These are phyloP conservation scores for Apantesis nais DNA, from an alignment of 2,888 invertebrate genomes.

Conservation along the genomic window DNA sequence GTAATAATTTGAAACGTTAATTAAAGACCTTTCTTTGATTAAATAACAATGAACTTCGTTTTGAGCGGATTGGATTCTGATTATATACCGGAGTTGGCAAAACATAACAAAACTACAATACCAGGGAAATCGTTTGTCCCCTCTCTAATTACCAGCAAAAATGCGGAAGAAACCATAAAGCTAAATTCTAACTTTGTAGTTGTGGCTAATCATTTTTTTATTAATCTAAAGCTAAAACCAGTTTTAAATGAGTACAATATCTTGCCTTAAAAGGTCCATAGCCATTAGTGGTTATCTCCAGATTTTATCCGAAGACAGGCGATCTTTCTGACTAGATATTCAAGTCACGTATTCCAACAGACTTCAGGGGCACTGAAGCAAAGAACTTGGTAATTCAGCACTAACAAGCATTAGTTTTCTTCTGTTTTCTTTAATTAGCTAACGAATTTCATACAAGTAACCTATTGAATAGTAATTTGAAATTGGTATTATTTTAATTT, in stretches of 20 bases:
- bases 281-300: background rate
- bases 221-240: background rate
- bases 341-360: conserved; percentile 12
- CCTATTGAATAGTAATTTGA: background rate
- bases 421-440: conserved; percentile 9
- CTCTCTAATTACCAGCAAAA: too few relatives aligned
- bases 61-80: too few relatives aligned
- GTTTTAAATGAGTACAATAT: background rate
- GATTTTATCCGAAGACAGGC: background rate
- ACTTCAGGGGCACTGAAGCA: background rate
- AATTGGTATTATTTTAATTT: background rate
- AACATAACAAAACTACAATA: too few relatives aligned
- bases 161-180: too few relatives aligned
- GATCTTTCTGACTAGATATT: background rate
- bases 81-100: too few relatives aligned
- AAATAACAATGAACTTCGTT: too few relatives aligned
- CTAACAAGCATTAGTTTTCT: conserved; percentile 12
- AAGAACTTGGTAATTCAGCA: conserved; percentile 7
- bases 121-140: too few relatives aligned
- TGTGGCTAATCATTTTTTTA: background rate
- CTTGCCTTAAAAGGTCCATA: conserved; percentile 1
- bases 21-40: too few relatives aligned
- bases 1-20: too few relatives aligned
- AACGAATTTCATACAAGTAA: background rate
- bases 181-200: background rate